Percentiles rank a stretch among this genome's conserved stretches.
phyloP scores from a whole-genome alignment of 2,797 vertebrate species.

The Urophycis tenuis region DNA sequence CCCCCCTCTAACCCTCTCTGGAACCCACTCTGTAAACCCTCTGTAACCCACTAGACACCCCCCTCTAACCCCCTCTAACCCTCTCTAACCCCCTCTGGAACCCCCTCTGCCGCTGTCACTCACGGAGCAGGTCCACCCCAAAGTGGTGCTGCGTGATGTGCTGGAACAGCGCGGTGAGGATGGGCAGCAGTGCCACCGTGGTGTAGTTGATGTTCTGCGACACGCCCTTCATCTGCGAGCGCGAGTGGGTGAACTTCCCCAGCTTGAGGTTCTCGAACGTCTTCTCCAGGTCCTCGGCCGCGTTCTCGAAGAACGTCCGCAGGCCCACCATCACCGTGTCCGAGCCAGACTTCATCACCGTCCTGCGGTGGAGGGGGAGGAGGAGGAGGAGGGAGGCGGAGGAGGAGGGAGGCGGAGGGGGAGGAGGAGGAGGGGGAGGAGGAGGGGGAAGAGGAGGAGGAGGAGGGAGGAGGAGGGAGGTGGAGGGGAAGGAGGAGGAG shows the following conservation, averaged over 20 bases:
- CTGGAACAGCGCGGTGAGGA: slow-evolving; percentile 93
- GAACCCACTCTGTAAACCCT: too few species aligned
- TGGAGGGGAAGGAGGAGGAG: too few species aligned
- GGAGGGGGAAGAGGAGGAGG: too few species aligned
- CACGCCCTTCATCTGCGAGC: slow-evolving; percentile 96
- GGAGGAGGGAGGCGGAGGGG: background rate
- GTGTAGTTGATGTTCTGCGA: slow-evolving; percentile 99
- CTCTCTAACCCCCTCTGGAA: too few species aligned
- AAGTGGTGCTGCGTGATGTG: slow-evolving; percentile 95
- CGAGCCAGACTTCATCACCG: slow-evolving; percentile 96
- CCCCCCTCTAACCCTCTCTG: too few species aligned
- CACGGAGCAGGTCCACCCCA: slow-evolving; percentile 88
- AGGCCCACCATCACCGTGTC: slow-evolving; percentile 89
- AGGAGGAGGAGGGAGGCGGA: background rate
- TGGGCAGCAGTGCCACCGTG: slow-evolving; percentile 89
- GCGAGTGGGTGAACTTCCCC: slow-evolving; percentile 95
- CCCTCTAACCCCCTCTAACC: too few species aligned
- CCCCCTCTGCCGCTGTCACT: slow-evolving; percentile 58
- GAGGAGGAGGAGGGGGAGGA: background rate
- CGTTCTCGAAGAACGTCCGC: slow-evolving; percentile 93
- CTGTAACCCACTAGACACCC: too few species aligned
- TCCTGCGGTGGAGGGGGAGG: slow-evolving; percentile 70
- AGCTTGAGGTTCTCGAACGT: slow-evolving; percentile 95
- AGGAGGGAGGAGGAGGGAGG: too few species aligned
- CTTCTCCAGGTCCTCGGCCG: slow-evolving; percentile 92